Percentiles rank a stretch among this genome's conserved stretches.
Evolutionary conservation across 2,797 vertebrate genomes (phyloP).

Genomic region (Rhadinocentrus ornatus): DNA sequence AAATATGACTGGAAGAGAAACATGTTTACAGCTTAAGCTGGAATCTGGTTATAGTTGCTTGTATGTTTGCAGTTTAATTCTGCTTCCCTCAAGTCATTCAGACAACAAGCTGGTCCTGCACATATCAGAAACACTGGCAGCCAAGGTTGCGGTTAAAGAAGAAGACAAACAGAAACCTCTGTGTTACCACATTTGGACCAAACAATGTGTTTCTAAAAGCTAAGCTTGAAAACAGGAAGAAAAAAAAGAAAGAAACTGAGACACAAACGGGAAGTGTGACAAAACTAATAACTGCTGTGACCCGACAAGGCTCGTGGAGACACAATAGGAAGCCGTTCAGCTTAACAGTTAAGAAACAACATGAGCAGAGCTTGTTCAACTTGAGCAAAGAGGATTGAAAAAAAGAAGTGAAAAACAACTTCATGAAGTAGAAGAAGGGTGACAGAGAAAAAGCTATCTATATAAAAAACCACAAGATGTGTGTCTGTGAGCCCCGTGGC

Average conservation of each 20-base stretch:
- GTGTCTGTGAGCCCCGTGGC: slow-evolving; percentile 6
- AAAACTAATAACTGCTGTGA: slow-evolving; percentile 20
- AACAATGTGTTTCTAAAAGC: slow-evolving; percentile 25
- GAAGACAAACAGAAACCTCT: slow-evolving; percentile 19
- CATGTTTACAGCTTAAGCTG: neutral
- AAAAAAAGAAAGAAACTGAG: neutral
- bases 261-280: slow-evolving; percentile 5
- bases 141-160: neutral
- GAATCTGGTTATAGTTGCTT: neutral
- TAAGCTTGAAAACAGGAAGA: neutral
- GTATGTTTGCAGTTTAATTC: neutral
- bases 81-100: neutral
- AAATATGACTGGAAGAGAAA: neutral
- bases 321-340: slow-evolving; percentile 14
- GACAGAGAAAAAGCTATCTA: slow-evolving; percentile 15
- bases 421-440: neutral
- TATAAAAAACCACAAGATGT: slow-evolving; percentile 11
- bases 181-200: slow-evolving; percentile 8
- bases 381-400: neutral
- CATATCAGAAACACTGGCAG: slow-evolving; percentile 6
- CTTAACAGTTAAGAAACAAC: slow-evolving; percentile 2
- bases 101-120: neutral
- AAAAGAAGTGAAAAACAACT: neutral
- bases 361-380: neutral
- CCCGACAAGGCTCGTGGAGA: slow-evolving; percentile 12